A percentile compares a stretch with the other conserved stretches of the same genome.
Evolutionary conservation across 2,113 vertebrate species (phyloP).

Genomic region (Tragelaphus imberbis): DNA sequence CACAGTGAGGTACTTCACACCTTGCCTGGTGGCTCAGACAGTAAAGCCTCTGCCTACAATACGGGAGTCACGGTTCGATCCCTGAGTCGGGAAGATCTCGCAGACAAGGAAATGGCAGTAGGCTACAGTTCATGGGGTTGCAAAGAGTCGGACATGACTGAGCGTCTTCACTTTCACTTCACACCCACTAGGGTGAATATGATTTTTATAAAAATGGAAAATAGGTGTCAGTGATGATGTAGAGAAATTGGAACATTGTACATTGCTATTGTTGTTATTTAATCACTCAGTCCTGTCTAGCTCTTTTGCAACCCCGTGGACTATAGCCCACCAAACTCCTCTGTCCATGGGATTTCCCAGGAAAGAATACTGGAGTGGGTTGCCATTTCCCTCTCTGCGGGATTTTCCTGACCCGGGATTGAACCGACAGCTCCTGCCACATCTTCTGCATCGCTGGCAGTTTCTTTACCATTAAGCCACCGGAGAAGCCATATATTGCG

Average conservation of each 20-base stretch:
- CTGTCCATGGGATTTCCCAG: neutral
- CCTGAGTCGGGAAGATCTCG: neutral
- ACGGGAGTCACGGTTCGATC: rapidly evolving
- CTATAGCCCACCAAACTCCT: neutral
- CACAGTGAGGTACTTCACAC: neutral
- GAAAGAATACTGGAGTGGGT: neutral
- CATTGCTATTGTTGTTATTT: neutral
- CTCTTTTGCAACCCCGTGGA: neutral
- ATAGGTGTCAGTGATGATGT: neutral
- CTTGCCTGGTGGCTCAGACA: neutral
- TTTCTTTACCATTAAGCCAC: neutral
- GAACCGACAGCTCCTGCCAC: neutral
- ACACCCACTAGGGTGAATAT: neutral
- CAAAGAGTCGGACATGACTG: neutral
- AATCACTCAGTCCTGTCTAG: neutral
- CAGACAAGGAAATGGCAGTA: neutral
- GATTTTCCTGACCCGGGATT: neutral
- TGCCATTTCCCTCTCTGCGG: neutral
- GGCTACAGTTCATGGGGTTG: neutral
- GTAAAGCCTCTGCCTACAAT: neutral
- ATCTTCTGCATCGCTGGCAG: neutral
- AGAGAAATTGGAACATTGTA: neutral
- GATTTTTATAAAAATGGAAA: neutral
- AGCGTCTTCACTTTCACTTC: neutral
- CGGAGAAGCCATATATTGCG: neutral